phyloP scores from a whole-genome alignment of 2,113 vertebrate genomes.

The Pomatorhinus ruficollis region DNA sequence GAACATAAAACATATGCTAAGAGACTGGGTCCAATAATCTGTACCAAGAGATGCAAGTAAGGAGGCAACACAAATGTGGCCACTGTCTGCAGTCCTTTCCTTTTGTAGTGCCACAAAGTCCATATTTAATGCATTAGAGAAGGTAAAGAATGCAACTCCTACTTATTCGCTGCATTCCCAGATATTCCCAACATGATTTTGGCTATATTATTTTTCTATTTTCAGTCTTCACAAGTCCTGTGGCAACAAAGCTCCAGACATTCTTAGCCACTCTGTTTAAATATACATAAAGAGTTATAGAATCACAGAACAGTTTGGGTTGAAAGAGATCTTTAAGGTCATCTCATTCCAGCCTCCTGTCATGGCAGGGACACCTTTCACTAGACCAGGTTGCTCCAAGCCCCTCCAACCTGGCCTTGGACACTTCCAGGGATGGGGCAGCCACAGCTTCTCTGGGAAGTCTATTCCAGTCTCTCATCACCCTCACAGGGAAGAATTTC shows the following conservation, averaged over 20 bases:
- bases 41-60: not conserved
- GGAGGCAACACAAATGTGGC: not conserved
- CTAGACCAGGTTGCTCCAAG: rapidly evolving
- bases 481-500: not conserved
- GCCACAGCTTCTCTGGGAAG: not conserved
- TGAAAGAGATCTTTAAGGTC: not conserved
- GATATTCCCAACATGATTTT: not conserved
- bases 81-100: not conserved
- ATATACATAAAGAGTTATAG: rapidly evolving
- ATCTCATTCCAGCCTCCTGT: not conserved
- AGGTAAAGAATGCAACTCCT: not conserved
- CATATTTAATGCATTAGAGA: not conserved
- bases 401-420: rapidly evolving
- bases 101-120: not conserved
- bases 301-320: not conserved
- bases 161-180: not conserved
- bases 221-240: not conserved
- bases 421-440: not conserved
- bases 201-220: not conserved
- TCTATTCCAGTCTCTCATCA: not conserved
- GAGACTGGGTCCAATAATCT: not conserved
- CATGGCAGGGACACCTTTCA: not conserved
- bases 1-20: not conserved
- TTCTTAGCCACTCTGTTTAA: not conserved
- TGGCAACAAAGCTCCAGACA: not conserved